Conservation (phyloP, 1,140 invertebrate species). For the Onthophagus taurus region DNA sequence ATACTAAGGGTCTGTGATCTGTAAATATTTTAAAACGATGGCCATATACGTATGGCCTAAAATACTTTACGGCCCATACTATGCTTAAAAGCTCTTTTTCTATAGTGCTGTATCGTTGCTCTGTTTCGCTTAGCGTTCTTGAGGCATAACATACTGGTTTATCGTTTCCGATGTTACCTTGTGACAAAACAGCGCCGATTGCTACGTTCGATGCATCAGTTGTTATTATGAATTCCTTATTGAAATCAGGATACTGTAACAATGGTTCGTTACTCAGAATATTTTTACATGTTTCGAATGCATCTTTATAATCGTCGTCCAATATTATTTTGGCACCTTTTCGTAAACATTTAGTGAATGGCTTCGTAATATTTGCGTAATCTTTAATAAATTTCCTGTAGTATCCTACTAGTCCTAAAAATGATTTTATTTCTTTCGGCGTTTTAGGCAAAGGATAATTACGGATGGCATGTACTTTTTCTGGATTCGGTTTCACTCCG, state of each 20-base stretch:
- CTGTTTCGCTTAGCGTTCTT: conserved; percentile 22
- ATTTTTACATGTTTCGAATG: not conserved
- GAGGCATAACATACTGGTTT: conserved; percentile 32
- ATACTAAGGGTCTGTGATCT: conserved; percentile 2
- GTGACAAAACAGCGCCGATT: conserved; percentile 40
- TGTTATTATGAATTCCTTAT: conserved; percentile 14
- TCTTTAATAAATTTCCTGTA: conserved; percentile 33
- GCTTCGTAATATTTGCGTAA: conserved; percentile 6
- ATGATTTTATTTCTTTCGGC: conserved; percentile 33
- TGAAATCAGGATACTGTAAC: conserved; percentile 24
- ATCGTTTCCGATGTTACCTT: conserved; percentile 23
- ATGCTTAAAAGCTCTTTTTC: conserved; percentile 34
- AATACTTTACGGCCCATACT: conserved; percentile 17
- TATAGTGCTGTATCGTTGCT: conserved; percentile 30
- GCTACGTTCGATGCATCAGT: conserved; percentile 28
- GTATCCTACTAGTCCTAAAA: conserved; percentile 37
- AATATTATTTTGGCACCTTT: conserved; percentile 5
- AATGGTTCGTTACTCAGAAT: not conserved
- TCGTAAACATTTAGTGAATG: conserved; percentile 21
- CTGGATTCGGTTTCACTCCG: conserved; percentile 35
- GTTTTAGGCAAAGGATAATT: conserved; percentile 35
- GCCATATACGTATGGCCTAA: conserved; percentile 33
- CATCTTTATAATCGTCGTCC: not conserved
- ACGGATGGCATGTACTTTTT: conserved; percentile 32
- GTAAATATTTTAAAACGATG: conserved; percentile 5